Evolutionary conservation across 35 echinoderm and acorn worm species (phyloP).

Genomic region (Holothuria glaberrima): DNA sequence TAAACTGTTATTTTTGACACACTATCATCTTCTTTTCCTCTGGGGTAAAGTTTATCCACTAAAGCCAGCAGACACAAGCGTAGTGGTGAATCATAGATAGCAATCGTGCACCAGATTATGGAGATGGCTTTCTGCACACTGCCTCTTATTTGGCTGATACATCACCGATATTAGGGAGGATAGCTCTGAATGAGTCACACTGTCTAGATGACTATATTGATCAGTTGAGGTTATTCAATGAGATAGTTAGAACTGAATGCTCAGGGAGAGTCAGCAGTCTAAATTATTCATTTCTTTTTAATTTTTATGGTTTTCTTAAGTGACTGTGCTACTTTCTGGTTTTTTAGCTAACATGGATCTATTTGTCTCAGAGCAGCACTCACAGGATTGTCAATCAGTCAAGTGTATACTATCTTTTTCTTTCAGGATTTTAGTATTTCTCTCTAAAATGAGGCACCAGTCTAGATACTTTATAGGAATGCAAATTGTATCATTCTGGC

Average conservation of each 20-base stretch:
- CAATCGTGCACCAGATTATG: slow-evolving; percentile 8
- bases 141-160: not conserved
- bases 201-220: slow-evolving; percentile 44
- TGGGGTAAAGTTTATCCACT: slow-evolving; percentile 38
- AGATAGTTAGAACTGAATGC: slow-evolving; percentile 21
- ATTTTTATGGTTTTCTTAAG: too few species aligned
- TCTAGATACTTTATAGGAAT: not conserved
- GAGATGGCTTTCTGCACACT: not conserved
- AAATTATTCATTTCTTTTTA: slow-evolving; percentile 21
- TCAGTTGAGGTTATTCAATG: slow-evolving; percentile 3
- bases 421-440: too few species aligned
- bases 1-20: slow-evolving; percentile 49
- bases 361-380: too few species aligned
- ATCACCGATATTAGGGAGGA: not conserved
- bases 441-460: too few species aligned
- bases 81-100: slow-evolving; percentile 17
- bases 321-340: too few species aligned
- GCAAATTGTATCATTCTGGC: slow-evolving; percentile 24
- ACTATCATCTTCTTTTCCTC: slow-evolving; percentile 1
- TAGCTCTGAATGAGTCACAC: slow-evolving; percentile 12
- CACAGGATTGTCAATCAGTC: too few species aligned
- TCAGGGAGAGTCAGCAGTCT: slow-evolving; percentile 8
- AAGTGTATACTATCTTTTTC: too few species aligned
- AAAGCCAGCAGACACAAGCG: not conserved
- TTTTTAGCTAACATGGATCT: too few species aligned